Percentiles rank a stretch among this genome's conserved stretches.
phyloP scores from a whole-genome alignment of 2,797 vertebrate genomes.

The Aphelocoma californica region DNA sequence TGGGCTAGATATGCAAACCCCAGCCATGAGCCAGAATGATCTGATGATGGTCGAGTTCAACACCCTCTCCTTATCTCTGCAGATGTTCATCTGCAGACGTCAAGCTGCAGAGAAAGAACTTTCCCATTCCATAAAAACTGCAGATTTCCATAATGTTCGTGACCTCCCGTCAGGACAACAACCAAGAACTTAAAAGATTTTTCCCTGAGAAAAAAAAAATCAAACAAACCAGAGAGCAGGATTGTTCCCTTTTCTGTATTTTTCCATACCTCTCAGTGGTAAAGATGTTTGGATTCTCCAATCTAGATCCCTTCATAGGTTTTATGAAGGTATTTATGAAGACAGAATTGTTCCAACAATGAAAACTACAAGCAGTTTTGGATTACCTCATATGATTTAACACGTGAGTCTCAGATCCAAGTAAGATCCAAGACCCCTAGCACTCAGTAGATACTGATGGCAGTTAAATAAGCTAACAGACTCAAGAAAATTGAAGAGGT shows the following conservation, averaged over 20 bases:
- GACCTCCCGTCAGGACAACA: neutral
- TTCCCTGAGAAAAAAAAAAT: neutral
- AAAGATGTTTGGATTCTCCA: neutral
- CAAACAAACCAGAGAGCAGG: neutral
- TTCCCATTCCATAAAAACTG: neutral
- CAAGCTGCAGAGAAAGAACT: neutral
- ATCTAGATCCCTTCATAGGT: neutral
- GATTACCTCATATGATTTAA: neutral
- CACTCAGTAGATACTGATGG: neutral
- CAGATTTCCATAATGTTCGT: neutral
- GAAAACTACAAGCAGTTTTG: neutral
- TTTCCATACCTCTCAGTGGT: neutral
- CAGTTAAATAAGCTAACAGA: neutral
- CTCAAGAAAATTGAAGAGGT: neutral
- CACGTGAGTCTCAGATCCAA: neutral
- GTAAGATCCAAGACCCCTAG: neutral
- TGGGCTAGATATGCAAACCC: neutral
- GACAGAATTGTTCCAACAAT: neutral
- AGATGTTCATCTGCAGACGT: neutral
- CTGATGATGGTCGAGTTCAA: neutral
- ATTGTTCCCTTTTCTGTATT: neutral
- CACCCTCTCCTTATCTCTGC: neutral
- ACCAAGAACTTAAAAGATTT: neutral
- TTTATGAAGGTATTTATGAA: neutral
- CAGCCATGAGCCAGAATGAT: neutral